phyloP scores from a whole-genome alignment of 2,113 vertebrate genomes.

The Tragelaphus strepsiceros region DNA sequence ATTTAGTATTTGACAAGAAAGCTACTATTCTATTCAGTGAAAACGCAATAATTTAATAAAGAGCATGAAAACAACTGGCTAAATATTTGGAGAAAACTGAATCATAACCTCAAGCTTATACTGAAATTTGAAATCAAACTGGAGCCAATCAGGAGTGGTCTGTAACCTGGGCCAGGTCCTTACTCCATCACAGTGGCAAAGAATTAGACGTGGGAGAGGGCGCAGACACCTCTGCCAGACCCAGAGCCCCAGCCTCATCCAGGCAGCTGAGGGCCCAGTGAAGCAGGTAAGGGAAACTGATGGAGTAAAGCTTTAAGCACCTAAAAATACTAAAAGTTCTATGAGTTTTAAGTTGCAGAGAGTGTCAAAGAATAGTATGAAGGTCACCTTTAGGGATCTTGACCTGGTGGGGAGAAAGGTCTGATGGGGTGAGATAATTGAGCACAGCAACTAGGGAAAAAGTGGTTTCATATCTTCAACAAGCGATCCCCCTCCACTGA shows the following conservation, averaged over 20 bases:
- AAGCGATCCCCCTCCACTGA: neutral
- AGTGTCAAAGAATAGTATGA: neutral
- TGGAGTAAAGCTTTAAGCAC: neutral
- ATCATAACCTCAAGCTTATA: neutral
- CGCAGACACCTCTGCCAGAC: neutral
- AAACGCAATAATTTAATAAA: neutral
- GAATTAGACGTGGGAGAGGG: neutral
- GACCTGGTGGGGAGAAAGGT: neutral
- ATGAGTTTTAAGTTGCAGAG: neutral
- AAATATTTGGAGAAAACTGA: neutral
- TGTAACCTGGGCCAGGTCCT: neutral
- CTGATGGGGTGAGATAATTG: neutral
- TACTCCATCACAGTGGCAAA: neutral
- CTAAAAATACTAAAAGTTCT: neutral
- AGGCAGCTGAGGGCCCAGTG: neutral
- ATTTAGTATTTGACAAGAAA: neutral
- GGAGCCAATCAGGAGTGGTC: neutral
- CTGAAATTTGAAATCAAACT: neutral
- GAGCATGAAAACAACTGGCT: neutral
- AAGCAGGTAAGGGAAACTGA: neutral
- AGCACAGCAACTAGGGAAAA: neutral
- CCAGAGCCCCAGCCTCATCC: neutral
- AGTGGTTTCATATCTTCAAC: neutral
- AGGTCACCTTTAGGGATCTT: neutral
- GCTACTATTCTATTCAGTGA: neutral